Evolutionary conservation across 92 coral and sea anemone genomes (phyloP).

Genomic region (Bergia sp.): DNA sequence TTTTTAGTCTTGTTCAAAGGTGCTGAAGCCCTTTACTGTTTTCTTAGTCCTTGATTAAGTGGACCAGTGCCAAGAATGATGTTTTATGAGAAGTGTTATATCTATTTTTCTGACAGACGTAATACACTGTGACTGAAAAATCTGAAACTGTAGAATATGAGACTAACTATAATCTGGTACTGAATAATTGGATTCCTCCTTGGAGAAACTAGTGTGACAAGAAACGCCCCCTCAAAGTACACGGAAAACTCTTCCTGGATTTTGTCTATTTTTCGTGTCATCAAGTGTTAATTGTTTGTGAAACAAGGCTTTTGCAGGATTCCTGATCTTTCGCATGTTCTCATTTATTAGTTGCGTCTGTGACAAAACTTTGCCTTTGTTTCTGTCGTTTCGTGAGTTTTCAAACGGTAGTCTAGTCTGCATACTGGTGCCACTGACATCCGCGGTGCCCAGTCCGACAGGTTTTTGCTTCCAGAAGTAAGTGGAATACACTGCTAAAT

Average conservation of each 20-base stretch:
- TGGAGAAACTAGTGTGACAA: no score
- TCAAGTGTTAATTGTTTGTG: not conserved
- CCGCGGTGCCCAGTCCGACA: not conserved
- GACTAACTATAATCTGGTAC: no score
- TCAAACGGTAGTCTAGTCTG: not conserved
- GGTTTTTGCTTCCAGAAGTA: not conserved
- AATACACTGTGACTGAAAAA: no score
- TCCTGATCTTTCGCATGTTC: not conserved
- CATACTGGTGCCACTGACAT: not conserved
- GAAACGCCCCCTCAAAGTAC: not conserved
- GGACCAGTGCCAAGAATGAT: no score
- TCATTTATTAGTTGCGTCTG: not conserved
- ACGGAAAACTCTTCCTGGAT: slow-evolving; percentile 10
- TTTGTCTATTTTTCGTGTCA: slow-evolving; percentile 9
- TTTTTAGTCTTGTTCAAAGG: no score
- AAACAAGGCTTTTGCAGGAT: no score
- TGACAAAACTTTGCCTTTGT: not conserved
- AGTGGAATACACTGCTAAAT: not conserved
- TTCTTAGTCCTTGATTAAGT: no score
- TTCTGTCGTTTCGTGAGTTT: not conserved
- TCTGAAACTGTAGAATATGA: no score
- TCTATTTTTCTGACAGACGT: no score
- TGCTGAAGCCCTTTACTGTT: no score
- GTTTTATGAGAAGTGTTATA: no score
- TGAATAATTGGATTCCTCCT: no score